Base-by-base conservation (phyloP, 2,113 vertebrate species). In the Daboia siamensis region DNA sequence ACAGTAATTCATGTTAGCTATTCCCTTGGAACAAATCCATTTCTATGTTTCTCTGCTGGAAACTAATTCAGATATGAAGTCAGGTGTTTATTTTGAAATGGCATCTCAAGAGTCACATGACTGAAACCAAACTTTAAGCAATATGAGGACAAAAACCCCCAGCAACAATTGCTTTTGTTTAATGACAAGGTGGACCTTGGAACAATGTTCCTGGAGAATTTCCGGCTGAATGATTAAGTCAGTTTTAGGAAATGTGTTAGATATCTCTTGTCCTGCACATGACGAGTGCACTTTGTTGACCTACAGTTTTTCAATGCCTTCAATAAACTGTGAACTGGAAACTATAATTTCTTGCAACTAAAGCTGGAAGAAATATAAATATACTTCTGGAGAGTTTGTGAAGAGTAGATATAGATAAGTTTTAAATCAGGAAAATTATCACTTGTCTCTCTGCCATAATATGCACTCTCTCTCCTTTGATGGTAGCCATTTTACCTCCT, bases 71-170 rank as follows among this genome's bases (percentile, higher is more conserved):
- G n/a, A 29, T n/a, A n/a, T 86, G 61, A 90, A 90, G 87, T 69
- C 33, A 90, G 86, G 15, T 61, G 51, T 59, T 93, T 90, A 61
- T 23, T 93, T 90, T 89, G 93, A 94, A 94, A 88, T 39, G 24
- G n/a, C n/a, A 91, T 86, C 44, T 90, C 80, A 91, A 55, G 88
- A 90, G 87, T 85, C 93, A 93, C 44, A 39, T 93, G 90, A 90
- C 88, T 89, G 39, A 91, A 64, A 89, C 59, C 56, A 33, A 74
- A 23, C 39, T 88, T 90, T 64, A 61, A 80, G 55, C 33, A 86
- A 56, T 24, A 39, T 33, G n/a, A 85, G 69, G 87, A n/a, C 46
- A 90, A 90, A 89, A 91, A 61, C 39, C 39, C 39, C 39, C 80
- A 92, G 54, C 23, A 87, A 90, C 86, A 20, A 80, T 48, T 59